phyloP scores from a whole-genome alignment of 2,797 vertebrate genomes.

The Coracias cyanogaster region DNA sequence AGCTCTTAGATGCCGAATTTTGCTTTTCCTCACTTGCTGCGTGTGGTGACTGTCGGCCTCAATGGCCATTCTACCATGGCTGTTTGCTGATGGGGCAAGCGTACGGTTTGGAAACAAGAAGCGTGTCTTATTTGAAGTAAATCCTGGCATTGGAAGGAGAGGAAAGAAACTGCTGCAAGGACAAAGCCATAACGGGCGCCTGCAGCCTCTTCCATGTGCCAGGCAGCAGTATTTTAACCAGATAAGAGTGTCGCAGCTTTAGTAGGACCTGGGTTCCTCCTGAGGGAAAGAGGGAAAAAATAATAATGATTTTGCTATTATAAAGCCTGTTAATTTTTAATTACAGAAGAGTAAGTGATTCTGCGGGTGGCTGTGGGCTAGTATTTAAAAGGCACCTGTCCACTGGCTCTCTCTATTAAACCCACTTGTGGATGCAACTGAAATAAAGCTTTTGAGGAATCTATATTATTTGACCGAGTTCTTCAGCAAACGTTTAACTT shows the following conservation, averaged over 20 bases:
- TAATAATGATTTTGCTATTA: background rate
- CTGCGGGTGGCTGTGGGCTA: background rate
- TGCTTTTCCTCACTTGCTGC: background rate
- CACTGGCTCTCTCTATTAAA: rapidly evolving
- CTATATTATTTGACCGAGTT: background rate
- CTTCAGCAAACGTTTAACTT: background rate
- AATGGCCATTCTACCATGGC: too few relatives aligned
- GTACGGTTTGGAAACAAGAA: background rate
- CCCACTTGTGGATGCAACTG: rapidly evolving
- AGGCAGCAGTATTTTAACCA: background rate
- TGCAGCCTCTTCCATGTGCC: background rate
- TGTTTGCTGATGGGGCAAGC: background rate
- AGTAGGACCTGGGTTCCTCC: background rate
- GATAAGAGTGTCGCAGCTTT: background rate
- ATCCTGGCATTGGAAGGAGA: background rate
- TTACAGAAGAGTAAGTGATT: background rate
- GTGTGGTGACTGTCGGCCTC: background rate
- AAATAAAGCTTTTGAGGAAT: background rate
- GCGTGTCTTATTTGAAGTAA: background rate
- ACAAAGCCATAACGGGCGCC: background rate
- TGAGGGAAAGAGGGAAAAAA: background rate
- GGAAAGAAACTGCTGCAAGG: background rate
- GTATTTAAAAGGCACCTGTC: background rate
- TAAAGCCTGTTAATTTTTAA: background rate
- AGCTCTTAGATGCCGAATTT: background rate